Conservation (phyloP, 2,113 vertebrate species). For the Menura novaehollandiae region DNA sequence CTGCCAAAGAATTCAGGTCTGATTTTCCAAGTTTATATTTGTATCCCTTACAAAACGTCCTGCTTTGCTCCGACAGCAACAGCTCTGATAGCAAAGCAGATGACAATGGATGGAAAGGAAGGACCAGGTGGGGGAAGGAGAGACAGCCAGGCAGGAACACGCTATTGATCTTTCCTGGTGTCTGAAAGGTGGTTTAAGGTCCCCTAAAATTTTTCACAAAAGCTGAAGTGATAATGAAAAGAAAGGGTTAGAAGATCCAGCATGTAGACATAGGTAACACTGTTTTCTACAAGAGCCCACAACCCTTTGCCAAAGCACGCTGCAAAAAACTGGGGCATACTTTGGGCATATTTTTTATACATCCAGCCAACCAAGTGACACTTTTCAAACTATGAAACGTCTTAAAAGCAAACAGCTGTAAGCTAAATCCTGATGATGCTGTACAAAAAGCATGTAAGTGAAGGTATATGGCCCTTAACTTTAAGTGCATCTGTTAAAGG, state of each 20-base stretch:
- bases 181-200: not conserved
- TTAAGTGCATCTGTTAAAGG: slow-evolving; percentile 8
- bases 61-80: not conserved
- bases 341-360: not conserved
- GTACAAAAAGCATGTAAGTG: not conserved
- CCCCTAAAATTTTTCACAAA: not conserved
- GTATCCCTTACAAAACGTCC: not conserved
- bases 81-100: not conserved
- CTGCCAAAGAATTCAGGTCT: not conserved
- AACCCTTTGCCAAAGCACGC: not conserved
- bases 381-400: not conserved
- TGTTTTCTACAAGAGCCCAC: not conserved
- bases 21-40: not conserved
- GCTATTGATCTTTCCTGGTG: not conserved
- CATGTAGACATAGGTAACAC: accelerated
- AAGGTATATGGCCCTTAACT: not conserved
- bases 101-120: not conserved
- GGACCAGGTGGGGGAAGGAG: not conserved
- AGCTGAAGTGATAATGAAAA: not conserved
- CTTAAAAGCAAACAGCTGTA: not conserved
- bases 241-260: not conserved
- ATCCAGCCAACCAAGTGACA: not conserved
- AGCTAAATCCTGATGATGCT: not conserved
- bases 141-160: not conserved
- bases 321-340: not conserved